Evolutionary conservation across 1,140 invertebrate genomes (phyloP).

Genomic region (Harlomillsia oculata): DNA sequence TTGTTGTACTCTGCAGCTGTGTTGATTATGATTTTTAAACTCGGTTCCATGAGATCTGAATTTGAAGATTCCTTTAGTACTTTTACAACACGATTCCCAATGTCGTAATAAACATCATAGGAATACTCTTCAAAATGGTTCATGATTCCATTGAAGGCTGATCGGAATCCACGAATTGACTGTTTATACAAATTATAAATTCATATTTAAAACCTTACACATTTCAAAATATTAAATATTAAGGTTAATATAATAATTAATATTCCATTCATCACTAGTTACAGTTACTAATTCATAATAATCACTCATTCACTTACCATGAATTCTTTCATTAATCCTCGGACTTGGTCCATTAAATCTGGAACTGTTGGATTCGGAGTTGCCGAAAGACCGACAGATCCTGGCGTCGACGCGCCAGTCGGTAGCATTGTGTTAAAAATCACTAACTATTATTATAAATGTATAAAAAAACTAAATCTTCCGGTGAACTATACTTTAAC

Average conservation of each 20-base stretch:
- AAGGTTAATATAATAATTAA: background rate
- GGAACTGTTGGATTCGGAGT: constrained; percentile 19
- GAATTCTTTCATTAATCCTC: constrained; percentile 26
- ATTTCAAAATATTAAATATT: constrained; percentile 1
- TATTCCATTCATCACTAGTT: background rate
- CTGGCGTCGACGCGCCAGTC: no score
- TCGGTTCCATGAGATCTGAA: constrained; percentile 22
- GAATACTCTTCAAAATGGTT: constrained; percentile 22
- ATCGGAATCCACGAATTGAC: constrained; percentile 28
- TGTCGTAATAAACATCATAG: constrained; percentile 9
- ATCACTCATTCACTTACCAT: constrained; percentile 18
- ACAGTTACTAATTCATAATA: background rate
- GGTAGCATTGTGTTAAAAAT: no score
- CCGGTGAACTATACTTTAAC: no score
- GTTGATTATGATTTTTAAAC: constrained; percentile 23
- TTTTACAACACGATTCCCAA: constrained; percentile 17
- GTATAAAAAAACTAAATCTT: no score
- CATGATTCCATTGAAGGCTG: constrained; percentile 32
- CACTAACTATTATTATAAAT: no score
- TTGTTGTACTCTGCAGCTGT: constrained; percentile 20
- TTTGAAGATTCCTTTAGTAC: constrained; percentile 21
- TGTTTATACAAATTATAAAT: no score
- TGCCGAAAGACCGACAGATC: no score
- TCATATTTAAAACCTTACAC: no score
- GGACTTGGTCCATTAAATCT: constrained; percentile 19